phyloP scores from a whole-genome alignment of 2,888 invertebrate genomes.

The Thecophora atra region DNA sequence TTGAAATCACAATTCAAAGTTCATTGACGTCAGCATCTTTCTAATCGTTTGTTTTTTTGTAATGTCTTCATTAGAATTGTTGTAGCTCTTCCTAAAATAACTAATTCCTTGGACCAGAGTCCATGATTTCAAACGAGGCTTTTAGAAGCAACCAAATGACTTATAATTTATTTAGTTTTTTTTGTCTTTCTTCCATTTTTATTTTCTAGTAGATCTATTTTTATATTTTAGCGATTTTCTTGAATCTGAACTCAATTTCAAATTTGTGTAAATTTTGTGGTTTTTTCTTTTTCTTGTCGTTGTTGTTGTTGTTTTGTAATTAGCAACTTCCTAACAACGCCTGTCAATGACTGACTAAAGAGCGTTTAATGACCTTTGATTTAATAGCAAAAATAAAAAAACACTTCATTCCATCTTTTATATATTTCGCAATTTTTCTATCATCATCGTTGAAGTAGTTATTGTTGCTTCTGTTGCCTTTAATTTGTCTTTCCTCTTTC shows the following conservation, averaged over 20 bases:
- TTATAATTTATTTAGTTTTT: too few species aligned
- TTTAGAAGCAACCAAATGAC: too few species aligned
- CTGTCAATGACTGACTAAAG: neutral
- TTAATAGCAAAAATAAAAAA: neutral
- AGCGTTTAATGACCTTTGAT: constrained; percentile 9
- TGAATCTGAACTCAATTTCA: too few species aligned
- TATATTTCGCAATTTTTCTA: neutral
- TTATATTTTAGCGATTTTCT: neutral
- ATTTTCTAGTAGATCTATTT: neutral
- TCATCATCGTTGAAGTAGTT: neutral
- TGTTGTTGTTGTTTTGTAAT: too few species aligned
- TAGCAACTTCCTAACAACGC: too few species aligned
- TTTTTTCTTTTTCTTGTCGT: too few species aligned
- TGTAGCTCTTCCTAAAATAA: too few species aligned
- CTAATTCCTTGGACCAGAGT: too few species aligned
- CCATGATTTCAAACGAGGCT: too few species aligned
- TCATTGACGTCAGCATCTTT: constrained; percentile 15
- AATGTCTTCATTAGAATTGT: too few species aligned
- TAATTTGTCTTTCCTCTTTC: neutral
- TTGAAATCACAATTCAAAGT: constrained; percentile 28
- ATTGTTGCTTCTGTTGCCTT: neutral
- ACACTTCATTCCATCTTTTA: neutral
- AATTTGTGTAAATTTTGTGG: too few species aligned
- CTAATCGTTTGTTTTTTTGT: neutral
- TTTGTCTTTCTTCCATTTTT: too few species aligned